Percentiles rank a stretch among this genome's conserved stretches.
Conservation (phyloP, 2,888 invertebrate genomes). For the Tenthredo livida region DNA sequence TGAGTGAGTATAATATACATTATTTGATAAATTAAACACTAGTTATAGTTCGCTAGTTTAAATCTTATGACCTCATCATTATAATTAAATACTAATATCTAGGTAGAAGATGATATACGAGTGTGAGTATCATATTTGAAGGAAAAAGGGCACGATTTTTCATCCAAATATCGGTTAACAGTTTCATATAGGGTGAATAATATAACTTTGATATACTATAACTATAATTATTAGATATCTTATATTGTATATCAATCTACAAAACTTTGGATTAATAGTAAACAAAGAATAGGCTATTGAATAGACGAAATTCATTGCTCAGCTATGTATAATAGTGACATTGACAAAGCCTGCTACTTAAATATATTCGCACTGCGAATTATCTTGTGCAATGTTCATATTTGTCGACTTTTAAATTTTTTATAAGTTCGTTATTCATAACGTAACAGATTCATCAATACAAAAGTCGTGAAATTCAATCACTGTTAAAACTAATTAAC, state of each 20-base stretch:
- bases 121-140: background rate
- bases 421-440: background rate
- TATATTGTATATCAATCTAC: constrained; percentile 6
- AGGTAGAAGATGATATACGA: background rate
- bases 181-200: background rate
- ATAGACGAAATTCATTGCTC: constrained; percentile 18
- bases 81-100: background rate
- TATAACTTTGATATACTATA: background rate
- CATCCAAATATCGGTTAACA: background rate
- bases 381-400: background rate
- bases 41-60: constrained; percentile 3
- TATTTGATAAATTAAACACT: background rate
- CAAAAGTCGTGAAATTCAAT: background rate
- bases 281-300: constrained; percentile 8
- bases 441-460: background rate
- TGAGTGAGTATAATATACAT: constrained; percentile 21
- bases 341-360: constrained; percentile 2
- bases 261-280: constrained; percentile 16
- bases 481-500: background rate
- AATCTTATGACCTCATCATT: background rate
- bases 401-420: background rate
- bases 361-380: background rate
- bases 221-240: background rate
- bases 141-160: background rate
- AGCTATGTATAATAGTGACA: constrained; percentile 11